Evolutionary conservation across 2,888 invertebrate species (phyloP).

Genomic region (Alentia gelatinosa): DNA sequence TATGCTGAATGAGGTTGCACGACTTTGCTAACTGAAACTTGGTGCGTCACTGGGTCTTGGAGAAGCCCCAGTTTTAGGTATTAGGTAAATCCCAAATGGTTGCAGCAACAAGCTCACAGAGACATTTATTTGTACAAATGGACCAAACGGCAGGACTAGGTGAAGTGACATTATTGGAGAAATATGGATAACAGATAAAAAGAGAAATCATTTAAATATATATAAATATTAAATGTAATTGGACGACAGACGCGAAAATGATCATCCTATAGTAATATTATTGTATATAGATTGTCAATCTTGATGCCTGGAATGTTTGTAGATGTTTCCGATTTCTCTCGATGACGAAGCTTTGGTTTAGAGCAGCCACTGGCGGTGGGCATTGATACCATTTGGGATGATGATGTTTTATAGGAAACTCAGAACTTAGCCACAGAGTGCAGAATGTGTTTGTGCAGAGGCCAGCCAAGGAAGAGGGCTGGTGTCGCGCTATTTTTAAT

Average conservation of each 20-base stretch:
- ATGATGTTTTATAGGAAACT: constrained; percentile 18
- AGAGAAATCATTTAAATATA: neutral
- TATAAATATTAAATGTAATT: neutral
- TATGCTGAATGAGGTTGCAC: neutral
- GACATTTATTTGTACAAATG: constrained; percentile 23
- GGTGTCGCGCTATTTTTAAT: neutral
- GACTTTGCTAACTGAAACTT: constrained; percentile 15
- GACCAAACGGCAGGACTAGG: constrained; percentile 41
- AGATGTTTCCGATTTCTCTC: constrained; percentile 9
- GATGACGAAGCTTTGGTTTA: neutral
- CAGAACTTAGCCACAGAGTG: constrained; percentile 56
- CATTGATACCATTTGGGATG: constrained; percentile 46
- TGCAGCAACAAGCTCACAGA: constrained; percentile 11
- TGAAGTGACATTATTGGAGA: constrained; percentile 6
- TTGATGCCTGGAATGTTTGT: constrained; percentile 34
- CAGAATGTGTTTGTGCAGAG: constrained; percentile 55
- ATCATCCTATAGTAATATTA: neutral
- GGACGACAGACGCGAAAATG: neutral
- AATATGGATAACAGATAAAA: neutral
- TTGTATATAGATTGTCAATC: constrained; percentile 34
- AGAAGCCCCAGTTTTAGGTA: constrained; percentile 38
- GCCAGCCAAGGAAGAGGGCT: constrained; percentile 29
- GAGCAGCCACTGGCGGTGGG: constrained; percentile 2
- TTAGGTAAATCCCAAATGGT: constrained; percentile 43
- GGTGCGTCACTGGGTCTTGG: constrained; percentile 13